Base-by-base conservation (phyloP, 1,140 invertebrate genomes). In the Drosophila equinoxialis region DNA sequence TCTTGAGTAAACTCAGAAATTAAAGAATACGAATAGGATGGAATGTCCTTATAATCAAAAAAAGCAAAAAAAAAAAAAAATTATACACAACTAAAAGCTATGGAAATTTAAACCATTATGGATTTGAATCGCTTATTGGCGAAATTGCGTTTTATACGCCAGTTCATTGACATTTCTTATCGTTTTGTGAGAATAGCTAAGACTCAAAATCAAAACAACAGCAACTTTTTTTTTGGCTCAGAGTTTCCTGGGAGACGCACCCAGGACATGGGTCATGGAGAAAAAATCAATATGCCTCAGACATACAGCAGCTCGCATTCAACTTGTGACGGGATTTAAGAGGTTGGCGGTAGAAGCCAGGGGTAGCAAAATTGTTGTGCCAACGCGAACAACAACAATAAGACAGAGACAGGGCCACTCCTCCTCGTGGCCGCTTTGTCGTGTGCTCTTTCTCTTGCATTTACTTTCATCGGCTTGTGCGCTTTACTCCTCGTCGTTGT, bases 271-370 rank as follows among this genome's bases (percentile, higher is more conserved):
- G 33, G 61, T 39, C 67, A 68, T 59, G 30, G 66, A 41, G 54
- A 68, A 87, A 91, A 91, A 91, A 91, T 91, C 89, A 73, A 91
- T 91, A 91, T 82, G 84, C 81, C 83, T 91, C 89, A 91, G 89
- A 83, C 81, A 68, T 64, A 85, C 83, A 67, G 57, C 79, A 68
- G 78, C 57, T 63, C 73, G 77, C 74, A 67, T 62, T 54, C 61
- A 33, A 26, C 11, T 57, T 54, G 54, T 17, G 14, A 39, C 8
- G 45, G 59, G 63, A 66, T 59, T 37, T 70, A 48, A 73, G 63
- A 64, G 74, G 51, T 68, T 64, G 68, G 79, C 65, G 74, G 59
- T 66, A 59, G 69, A 14, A 65, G 79, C 68, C 78, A 85, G 81
- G 85, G 85, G 85, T 90, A 85, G 85, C 80, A 89, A 89, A 84